Conservation (phyloP, 2,888 invertebrate species). For the Yponomeuta plumbellus region DNA sequence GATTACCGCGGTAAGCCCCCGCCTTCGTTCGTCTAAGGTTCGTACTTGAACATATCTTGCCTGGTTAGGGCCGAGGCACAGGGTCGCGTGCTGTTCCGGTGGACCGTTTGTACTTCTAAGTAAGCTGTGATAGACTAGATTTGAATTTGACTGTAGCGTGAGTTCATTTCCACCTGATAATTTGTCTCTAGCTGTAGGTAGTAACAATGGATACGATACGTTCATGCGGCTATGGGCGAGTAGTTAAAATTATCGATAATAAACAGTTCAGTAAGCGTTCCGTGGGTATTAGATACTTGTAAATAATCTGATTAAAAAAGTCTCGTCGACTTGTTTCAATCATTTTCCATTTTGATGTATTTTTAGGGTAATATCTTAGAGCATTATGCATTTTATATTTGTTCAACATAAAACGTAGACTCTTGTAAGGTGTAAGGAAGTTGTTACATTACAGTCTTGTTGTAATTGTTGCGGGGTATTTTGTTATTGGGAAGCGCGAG, state of each 20-base stretch:
- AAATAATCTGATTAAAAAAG: conserved; percentile 41
- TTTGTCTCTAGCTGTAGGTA: conserved; percentile 57
- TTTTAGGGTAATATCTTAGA: conserved; percentile 64
- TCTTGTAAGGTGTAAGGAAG: conserved; percentile 49
- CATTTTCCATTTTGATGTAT: conserved; percentile 70
- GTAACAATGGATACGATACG: conserved; percentile 48
- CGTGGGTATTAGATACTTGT: conserved; percentile 36
- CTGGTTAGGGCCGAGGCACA: conserved; percentile 18
- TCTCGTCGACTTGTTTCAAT: conserved; percentile 51
- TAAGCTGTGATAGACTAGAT: conserved; percentile 72
- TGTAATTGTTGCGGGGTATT: conserved; percentile 50
- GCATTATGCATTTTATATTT: conserved; percentile 66
- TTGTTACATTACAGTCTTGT: conserved; percentile 59
- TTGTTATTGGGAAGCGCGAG: conserved; percentile 32
- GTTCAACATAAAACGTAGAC: conserved; percentile 49
- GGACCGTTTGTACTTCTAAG: conserved; percentile 49
- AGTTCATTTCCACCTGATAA: conserved; percentile 33
- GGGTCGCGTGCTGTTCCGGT: conserved; percentile 13
- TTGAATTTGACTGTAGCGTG: conserved; percentile 55
- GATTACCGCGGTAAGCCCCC: conserved; percentile 26
- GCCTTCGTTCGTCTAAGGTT: conserved; percentile 37
- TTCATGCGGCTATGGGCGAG: conserved; percentile 33
- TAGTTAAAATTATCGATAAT: conserved; percentile 40
- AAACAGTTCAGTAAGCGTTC: conserved; percentile 49
- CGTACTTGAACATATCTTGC: conserved; percentile 34